A percentile compares a stretch with the other conserved stretches of the same genome.
Conservation (phyloP, 1,140 invertebrate species). For the Danaus plexippus region DNA sequence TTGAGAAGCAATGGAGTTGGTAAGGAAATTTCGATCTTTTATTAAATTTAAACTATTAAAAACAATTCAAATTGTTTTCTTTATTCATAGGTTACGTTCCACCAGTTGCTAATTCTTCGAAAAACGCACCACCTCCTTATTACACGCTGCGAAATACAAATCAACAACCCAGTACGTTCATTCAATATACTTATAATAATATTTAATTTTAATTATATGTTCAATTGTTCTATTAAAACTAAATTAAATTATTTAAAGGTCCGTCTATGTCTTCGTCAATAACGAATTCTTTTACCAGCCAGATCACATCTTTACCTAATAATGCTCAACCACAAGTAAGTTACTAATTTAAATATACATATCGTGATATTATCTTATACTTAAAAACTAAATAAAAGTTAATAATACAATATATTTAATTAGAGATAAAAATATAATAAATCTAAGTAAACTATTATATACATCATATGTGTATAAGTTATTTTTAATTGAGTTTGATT, state of each 20-base stretch:
- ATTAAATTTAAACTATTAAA: not conserved
- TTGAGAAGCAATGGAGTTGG: slow-evolving; percentile 70
- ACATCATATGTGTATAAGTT: too few relatives aligned
- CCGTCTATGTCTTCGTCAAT: slow-evolving; percentile 46
- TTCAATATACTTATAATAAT: slow-evolving; percentile 20
- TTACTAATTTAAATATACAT: not conserved
- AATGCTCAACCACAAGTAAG: slow-evolving; percentile 59
- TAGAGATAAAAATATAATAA: too few relatives aligned
- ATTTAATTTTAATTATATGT: not conserved
- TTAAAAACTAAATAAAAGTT: not conserved
- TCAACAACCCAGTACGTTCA: slow-evolving; percentile 31
- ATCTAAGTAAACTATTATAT: too few relatives aligned
- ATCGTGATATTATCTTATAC: not conserved
- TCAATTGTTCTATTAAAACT: not conserved
- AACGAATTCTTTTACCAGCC: slow-evolving; percentile 13
- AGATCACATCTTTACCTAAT: slow-evolving; percentile 12
- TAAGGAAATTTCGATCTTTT: slow-evolving; percentile 33
- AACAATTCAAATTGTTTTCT: slow-evolving; percentile 10
- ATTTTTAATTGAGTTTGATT: too few relatives aligned
- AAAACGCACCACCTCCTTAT: slow-evolving; percentile 55
- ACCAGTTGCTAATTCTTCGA: slow-evolving; percentile 35
- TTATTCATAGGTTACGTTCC: slow-evolving; percentile 42
- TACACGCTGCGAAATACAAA: slow-evolving; percentile 44
- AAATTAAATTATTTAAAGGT: slow-evolving; percentile 17
- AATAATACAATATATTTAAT: too few relatives aligned